A percentile compares a stretch with the other conserved stretches of the same genome.
These are phyloP conservation scores for Lydus trimaculatus DNA, from an alignment of 2,888 invertebrate species.

Conservation along the genomic window DNA sequence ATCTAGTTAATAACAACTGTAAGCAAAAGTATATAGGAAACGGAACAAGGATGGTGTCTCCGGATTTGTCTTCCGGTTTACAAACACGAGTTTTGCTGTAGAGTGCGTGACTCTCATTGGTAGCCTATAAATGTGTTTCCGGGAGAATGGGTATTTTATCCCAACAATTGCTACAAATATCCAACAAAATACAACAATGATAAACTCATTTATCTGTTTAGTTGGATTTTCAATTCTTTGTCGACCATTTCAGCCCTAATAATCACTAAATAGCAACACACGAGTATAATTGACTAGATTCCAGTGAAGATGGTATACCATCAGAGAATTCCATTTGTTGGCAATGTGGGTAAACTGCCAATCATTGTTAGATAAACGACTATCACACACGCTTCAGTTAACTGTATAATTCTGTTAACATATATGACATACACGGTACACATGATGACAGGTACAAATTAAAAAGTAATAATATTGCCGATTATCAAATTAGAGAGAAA, in stretches of 20 bases:
- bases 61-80: constrained; percentile 27
- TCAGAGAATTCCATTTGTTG: constrained; percentile 26
- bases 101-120: constrained; percentile 27
- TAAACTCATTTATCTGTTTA: background rate
- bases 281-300: background rate
- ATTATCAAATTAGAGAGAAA: background rate
- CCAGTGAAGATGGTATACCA: background rate
- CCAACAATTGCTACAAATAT: background rate
- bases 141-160: background rate
- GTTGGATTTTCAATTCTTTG: background rate
- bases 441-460: constrained; percentile 22
- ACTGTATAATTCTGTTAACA: constrained; percentile 31
- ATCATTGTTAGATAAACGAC: constrained; percentile 26
- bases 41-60: constrained; percentile 22
- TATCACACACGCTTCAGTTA: constrained; percentile 30
- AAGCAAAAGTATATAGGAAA: constrained; percentile 9
- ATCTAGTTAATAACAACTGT: constrained; percentile 20
- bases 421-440: constrained; percentile 21
- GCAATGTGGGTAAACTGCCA: constrained; percentile 29
- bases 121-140: constrained; percentile 9
- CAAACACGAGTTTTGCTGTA: constrained; percentile 29
- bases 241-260: no score
- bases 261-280: background rate
- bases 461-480: constrained; percentile 12
- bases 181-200: background rate